Evolutionary conservation across 30 jellyfish, hydroid and myxozoan species (phyloP), one percentile per base, ranked within the genome.

Genomic region (Aurelia sp.): DNA sequence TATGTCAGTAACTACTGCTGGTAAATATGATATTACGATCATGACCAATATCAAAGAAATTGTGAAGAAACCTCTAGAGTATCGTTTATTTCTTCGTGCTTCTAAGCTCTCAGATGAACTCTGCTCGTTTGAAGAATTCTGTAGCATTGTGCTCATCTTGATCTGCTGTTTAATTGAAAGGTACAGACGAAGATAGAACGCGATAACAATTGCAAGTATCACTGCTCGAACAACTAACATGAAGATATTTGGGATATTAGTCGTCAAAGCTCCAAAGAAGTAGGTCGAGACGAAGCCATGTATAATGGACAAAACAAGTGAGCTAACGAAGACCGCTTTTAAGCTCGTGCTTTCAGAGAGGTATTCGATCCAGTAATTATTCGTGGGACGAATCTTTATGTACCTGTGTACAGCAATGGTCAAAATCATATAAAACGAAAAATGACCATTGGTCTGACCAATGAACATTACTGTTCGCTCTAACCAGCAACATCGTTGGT

Each of bases 401-500:
- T 71, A 84, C 60, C 87, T 27, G 55, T 84, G 87, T 15, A 58
- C 9, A 10, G 93, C 86, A 15, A 84, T 84, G 27, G 82, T 73
- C 67, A 72, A 20, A 13, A 84, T 59, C 30, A 73, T 23, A 44
- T 84, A 84, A 57, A 58, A 61, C 35, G 93, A 84, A 35, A 84
- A 71, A 72, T 84, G 93, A 8, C 86, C 93, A 57, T 84, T 84
- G 62, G 87, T 61, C 13, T 62, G 87, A 22, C 87, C 86, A 6
- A 71, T 21, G 18, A 84, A 84, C 74, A 74, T 50, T 15, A 62
- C n/a, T n/a, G 66, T 21, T 62, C 17, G 40, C 41, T 84, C 93
- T 17, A 84, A 72, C 93, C 93, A 84, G 71, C 93, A 84, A 47
- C 64, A 18, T 18, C 93, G 93, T 30, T 17, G 41, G n/a, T 62